Evolutionary conservation across 2,113 vertebrate species (phyloP), one percentile per base, ranked within the genome.

Genomic region (Labrus mixtus): DNA sequence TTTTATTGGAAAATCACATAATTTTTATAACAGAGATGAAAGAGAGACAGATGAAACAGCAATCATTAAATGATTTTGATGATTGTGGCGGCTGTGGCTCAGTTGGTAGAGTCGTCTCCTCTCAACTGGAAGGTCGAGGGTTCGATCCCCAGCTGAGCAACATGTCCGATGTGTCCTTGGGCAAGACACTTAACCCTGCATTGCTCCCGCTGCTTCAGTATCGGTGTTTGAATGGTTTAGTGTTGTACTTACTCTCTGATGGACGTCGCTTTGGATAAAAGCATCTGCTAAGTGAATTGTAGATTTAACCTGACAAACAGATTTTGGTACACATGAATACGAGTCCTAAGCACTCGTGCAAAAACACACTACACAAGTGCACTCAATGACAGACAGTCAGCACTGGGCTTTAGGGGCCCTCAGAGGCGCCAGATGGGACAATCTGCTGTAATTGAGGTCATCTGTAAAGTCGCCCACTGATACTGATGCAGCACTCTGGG

Each of bases 391-490:
- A 57, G 73, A 61, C 73, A 69, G 54, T 72, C 60, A 68, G 33
- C 33, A 2, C 22, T 61, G 64, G 46, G 78, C 60, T 82, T 79
- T 81, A 17, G 54, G 65, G 69, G 55, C 72, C 62, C 76, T 65
- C 56, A 25, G 59, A 74, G 83, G 64, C 37, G 62, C 83, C 81
- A 80, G 36, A 88, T 85, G 81, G 66, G 57, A 87, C 78, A 78
- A 79, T 88, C 68, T 76, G 58, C 78, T 75, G 51, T 73, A 79
- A 88, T 79, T 90, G 74, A 68, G 66, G 41, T 87, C 62, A 84
- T 91, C 85, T 85, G 69, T 68, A 37, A 63, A 67, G 45, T 48
- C 63, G 76, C 83, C 62, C 57, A 53, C 41, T 58, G 65, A 68
- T 37, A 68, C 70, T 61, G 46, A 81, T 54, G 59, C 57, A 63